Evolutionary conservation across 2,888 invertebrate species (phyloP), one percentile per base, ranked within the genome.

Genomic region (Xylocampa areola): DNA sequence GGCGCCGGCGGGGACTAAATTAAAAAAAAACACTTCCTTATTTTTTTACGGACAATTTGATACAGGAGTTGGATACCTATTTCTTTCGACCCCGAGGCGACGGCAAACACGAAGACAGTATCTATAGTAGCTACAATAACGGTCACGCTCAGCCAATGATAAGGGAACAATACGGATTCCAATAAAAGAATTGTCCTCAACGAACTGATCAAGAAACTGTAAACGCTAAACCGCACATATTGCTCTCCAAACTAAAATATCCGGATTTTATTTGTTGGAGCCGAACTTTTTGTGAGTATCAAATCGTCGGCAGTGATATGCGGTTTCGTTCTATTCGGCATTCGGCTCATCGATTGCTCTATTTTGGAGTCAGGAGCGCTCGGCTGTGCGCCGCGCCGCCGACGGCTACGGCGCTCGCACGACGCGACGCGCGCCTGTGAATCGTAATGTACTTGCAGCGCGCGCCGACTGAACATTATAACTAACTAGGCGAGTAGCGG

Each of bases 301-400:
- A 61, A 72, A 68, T 61, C 23, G 59, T 51, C 60, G 60, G 50
- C 50, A 61, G 71, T 61, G 72, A 67, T 62, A 73, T 71, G 71
- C 73, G 69, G 65, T 67, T 73, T 64, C 23, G 69, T 65, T 62
- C 55, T 48, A 55, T 61, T 73, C 50, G 53, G 50, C 37, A 39
- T 63, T 71, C 49, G 43, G 43, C 43, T 71, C 69, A 71, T 73
- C 69, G 69, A 73, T 73, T 71, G 73, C 52, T 71, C 69, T 73
- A 71, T 68, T 73, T 73, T 45, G 39, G 65, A 66, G 61, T 50
- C 27, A 48, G 51, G 16, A 50, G 43, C 41, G 48, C 21, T 59
- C 54, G 55, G 72, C 67, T n/a, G n/a, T n/a, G 48, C 66, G 53
- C 35, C 19, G 49, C 29, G 35, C 43, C 35, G 49, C 44, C n/a